Evolutionary conservation across 1,140 invertebrate genomes (phyloP).

Genomic region (Hyphantria cunea): DNA sequence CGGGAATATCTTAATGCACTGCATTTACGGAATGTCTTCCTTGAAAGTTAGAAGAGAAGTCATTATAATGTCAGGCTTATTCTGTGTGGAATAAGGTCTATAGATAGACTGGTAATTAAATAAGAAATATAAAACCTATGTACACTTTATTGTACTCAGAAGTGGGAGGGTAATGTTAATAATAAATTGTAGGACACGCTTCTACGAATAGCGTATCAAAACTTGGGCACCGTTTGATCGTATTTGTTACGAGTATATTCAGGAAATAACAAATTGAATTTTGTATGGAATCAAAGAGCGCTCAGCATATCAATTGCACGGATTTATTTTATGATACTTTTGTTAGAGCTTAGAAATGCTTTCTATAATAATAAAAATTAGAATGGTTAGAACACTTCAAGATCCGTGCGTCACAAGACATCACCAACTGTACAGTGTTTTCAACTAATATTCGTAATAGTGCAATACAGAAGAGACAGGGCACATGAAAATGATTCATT

Average conservation of each 20-base stretch:
- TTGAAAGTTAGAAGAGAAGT: conserved; percentile 43
- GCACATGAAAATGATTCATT: too few relatives aligned
- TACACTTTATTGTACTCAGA: conserved; percentile 42
- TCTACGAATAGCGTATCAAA: conserved; percentile 30
- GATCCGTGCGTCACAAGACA: too few relatives aligned
- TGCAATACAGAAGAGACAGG: too few relatives aligned
- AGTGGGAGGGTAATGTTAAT: conserved; percentile 48
- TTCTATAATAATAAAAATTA: too few relatives aligned
- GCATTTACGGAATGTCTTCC: conserved; percentile 57
- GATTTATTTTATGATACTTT: not conserved
- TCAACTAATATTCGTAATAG: too few relatives aligned
- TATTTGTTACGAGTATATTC: not conserved
- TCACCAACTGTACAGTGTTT: too few relatives aligned
- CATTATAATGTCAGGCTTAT: conserved; percentile 43
- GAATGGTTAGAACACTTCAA: not conserved
- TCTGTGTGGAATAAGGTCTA: conserved; percentile 5
- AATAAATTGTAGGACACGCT: conserved; percentile 41
- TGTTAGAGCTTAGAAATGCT: not conserved
- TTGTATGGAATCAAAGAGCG: not conserved
- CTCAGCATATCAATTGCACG: not conserved
- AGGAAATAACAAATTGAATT: not conserved
- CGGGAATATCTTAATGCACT: conserved; percentile 63
- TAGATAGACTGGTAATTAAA: not conserved
- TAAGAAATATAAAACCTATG: conserved; percentile 39
- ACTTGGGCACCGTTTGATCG: conserved; percentile 39